Evolutionary conservation across 2,113 vertebrate species (phyloP).

Genomic region (Rhinolophus sinicus): DNA sequence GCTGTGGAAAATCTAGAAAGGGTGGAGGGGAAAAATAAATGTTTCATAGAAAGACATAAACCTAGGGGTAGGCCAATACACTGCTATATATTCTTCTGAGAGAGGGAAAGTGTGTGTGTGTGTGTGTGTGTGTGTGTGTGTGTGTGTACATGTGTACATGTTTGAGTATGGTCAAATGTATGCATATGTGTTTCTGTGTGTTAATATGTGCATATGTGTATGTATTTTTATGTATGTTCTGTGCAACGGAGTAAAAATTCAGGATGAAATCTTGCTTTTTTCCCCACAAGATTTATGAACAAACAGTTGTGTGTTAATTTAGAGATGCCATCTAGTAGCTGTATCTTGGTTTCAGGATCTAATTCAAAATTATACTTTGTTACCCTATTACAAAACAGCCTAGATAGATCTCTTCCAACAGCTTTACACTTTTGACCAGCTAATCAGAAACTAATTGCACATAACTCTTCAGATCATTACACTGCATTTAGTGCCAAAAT

Average conservation of each 20-base stretch:
- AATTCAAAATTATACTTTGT: background rate
- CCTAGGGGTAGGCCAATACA: background rate
- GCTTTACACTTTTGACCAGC: background rate
- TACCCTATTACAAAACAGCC: background rate
- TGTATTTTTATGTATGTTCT: background rate
- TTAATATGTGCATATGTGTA: background rate
- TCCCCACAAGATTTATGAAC: background rate
- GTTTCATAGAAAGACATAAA: background rate
- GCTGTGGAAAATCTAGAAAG: background rate
- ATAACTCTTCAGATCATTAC: slow-evolving; percentile 31
- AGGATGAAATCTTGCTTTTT: background rate
- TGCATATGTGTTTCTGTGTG: background rate
- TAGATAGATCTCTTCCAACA: background rate
- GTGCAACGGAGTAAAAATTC: background rate
- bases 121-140: background rate
- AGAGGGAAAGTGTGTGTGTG: background rate
- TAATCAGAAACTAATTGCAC: slow-evolving; percentile 1
- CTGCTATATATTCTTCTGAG: background rate
- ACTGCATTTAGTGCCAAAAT: background rate
- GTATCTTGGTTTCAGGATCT: background rate
- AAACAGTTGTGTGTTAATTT: background rate
- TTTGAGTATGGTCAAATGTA: background rate
- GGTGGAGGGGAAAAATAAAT: background rate
- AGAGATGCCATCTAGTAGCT: background rate
- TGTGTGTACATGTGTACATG: background rate